Evolutionary conservation across 2,888 invertebrate species (phyloP).

Genomic region (Caenorhabditis sulstoni): DNA sequence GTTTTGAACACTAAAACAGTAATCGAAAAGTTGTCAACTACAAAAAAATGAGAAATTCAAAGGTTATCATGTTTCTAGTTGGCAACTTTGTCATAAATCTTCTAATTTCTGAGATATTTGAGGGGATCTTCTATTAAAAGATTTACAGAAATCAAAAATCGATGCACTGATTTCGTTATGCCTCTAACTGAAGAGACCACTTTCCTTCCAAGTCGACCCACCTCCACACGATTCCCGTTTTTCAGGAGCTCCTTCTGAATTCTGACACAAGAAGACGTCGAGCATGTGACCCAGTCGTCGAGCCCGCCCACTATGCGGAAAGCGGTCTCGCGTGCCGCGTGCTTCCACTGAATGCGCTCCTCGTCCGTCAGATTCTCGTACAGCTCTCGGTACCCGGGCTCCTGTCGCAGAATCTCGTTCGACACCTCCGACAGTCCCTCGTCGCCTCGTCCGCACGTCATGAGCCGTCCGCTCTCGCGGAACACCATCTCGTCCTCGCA

Average conservation of each 20-base stretch:
- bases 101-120: too few relatives aligned
- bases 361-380: slow-evolving; percentile 2
- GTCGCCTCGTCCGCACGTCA: slow-evolving; percentile 8
- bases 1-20: too few relatives aligned
- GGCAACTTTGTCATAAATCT: too few relatives aligned
- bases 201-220: too few relatives aligned
- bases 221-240: slow-evolving; percentile 50
- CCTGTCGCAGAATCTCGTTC: slow-evolving; percentile 12
- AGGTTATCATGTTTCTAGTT: too few relatives aligned
- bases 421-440: background rate
- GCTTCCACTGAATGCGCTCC: slow-evolving; percentile 7
- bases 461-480: slow-evolving; percentile 36
- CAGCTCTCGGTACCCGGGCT: background rate
- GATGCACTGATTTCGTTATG: too few relatives aligned
- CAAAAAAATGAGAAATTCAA: too few relatives aligned
- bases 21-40: too few relatives aligned
- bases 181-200: too few relatives aligned
- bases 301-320: slow-evolving; percentile 24
- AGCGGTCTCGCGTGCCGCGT: background rate
- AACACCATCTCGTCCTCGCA: background rate
- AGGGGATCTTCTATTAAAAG: too few relatives aligned
- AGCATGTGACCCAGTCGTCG: slow-evolving; percentile 10
- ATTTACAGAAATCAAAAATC: too few relatives aligned
- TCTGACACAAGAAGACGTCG: background rate
- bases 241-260: slow-evolving; percentile 14